Conservation (phyloP, 2,113 vertebrate species). For the Aythya baeri region DNA sequence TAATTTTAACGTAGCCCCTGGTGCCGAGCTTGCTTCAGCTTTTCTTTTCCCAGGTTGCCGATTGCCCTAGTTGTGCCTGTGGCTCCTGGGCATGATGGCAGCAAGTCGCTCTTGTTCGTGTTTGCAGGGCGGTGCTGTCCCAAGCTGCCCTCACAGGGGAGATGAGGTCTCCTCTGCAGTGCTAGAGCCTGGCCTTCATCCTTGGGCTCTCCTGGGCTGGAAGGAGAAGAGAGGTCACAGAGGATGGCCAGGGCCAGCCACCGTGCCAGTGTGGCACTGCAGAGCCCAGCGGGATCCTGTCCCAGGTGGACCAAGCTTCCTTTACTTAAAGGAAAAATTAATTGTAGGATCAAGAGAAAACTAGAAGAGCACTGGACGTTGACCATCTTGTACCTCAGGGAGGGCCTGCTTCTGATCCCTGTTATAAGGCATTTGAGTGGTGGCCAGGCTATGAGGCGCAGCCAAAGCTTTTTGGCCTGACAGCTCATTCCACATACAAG, state of each 20-base stretch:
- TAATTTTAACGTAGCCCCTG: neutral
- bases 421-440: neutral
- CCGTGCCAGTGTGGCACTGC: neutral
- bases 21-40: neutral
- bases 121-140: accelerated
- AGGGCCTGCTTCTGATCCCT: neutral
- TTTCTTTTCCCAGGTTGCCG: accelerated
- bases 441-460: neutral
- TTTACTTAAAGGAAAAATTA: neutral
- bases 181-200: neutral
- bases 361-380: neutral
- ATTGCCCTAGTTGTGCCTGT: neutral
- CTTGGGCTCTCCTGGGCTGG: neutral
- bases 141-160: neutral
- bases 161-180: neutral
- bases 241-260: neutral
- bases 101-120: accelerated
- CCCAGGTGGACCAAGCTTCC: neutral
- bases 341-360: neutral
- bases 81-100: neutral
- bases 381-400: neutral
- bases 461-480: constrained; percentile 28
- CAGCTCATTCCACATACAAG: constrained; percentile 22
- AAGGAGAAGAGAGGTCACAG: neutral
- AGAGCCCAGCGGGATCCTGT: neutral